These are phyloP conservation scores for Ptychochromis oligacanthus DNA, from an alignment of 2,113 vertebrate species.

Conservation along the genomic window DNA sequence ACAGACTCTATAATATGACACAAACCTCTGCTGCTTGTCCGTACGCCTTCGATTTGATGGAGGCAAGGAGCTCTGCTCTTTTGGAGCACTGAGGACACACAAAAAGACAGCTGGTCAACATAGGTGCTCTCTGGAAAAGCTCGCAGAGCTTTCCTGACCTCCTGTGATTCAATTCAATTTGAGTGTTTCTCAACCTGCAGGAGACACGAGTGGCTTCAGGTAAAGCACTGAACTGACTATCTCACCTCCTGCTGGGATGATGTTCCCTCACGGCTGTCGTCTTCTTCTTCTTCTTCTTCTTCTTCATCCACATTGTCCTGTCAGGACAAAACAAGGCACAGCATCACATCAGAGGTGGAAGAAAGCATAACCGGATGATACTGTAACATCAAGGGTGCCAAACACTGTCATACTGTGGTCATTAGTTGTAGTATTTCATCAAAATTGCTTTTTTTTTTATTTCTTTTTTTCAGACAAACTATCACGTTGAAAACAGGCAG, in stretches of 20 bases:
- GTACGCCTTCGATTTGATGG: constrained; percentile 90
- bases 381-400: too few relatives aligned
- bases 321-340: neutral
- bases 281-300: constrained; percentile 8
- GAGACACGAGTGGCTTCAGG: neutral
- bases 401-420: too few relatives aligned
- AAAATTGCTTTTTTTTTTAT: too few relatives aligned
- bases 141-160: neutral
- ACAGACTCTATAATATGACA: neutral
- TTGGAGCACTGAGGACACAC: constrained; percentile 80
- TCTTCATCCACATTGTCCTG: neutral
- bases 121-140: neutral
- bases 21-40: constrained; percentile 84
- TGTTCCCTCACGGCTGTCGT: constrained; percentile 56
- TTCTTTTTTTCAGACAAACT: too few relatives aligned
- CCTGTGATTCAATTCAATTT: neutral
- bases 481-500: too few relatives aligned
- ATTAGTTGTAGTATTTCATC: too few relatives aligned
- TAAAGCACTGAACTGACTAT: rapidly evolving
- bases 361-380: too few relatives aligned
- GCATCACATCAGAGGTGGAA: neutral
- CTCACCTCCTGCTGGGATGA: constrained; percentile 69
- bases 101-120: neutral
- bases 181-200: neutral
- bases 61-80: constrained; percentile 85